These are phyloP conservation scores for Schizopygopsis pylzovi DNA, from an alignment of 2,797 vertebrate species.

Conservation along the genomic window DNA sequence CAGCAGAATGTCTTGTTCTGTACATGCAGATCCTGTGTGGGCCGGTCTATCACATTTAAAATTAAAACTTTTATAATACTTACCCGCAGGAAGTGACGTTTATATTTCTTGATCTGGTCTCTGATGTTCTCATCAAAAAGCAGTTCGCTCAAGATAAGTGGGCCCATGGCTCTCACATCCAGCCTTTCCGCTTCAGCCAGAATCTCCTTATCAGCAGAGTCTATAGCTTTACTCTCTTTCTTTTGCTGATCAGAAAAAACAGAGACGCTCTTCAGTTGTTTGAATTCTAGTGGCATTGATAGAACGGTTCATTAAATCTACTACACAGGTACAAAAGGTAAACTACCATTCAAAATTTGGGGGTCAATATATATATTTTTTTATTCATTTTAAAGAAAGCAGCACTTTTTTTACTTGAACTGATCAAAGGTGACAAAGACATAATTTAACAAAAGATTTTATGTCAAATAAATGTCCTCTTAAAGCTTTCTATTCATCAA, in stretches of 20 bases:
- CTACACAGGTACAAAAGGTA: background rate
- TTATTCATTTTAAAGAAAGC: background rate
- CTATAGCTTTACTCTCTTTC: conserved; percentile 91
- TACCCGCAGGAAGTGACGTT: conserved; percentile 93
- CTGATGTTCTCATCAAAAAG: conserved; percentile 95
- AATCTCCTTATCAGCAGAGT: conserved; percentile 92
- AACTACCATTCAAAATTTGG: background rate
- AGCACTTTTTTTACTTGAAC: background rate
- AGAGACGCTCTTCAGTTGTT: background rate
- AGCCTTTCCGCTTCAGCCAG: conserved; percentile 95
- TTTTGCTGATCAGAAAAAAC: conserved; percentile 80
- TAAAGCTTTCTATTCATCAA: background rate
- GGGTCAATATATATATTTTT: background rate
- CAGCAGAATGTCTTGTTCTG: background rate
- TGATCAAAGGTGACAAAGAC: background rate
- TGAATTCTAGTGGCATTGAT: background rate
- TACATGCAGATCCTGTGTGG: background rate
- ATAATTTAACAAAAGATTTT: background rate
- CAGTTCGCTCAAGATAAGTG: conserved; percentile 94
- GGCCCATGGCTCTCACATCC: conserved; percentile 95
- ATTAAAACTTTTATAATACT: conserved; percentile 56
- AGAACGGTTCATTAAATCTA: background rate
- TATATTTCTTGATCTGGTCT: conserved; percentile 96
- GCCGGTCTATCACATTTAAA: conserved; percentile 73
- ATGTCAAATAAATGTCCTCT: background rate